Evolutionary conservation across 2,113 vertebrate genomes (phyloP), one percentile per base, ranked within the genome.

Genomic region (Dolichotis patagonum): DNA sequence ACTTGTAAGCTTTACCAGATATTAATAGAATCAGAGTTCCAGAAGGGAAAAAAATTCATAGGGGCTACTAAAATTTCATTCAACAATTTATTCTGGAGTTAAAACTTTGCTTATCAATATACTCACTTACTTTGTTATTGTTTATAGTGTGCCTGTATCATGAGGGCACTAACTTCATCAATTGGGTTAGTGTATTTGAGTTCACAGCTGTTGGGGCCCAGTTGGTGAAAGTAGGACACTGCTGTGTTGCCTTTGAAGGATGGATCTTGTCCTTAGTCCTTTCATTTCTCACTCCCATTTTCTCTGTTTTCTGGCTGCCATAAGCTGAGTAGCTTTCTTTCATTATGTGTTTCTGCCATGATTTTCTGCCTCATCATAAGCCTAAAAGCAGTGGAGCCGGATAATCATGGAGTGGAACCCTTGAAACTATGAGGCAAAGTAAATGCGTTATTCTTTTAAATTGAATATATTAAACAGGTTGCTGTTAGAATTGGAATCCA

Each of bases 41-140:
- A 32, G 52, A 88, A 87, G 41, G 30, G 41, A 58, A 28, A 92
- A 92, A 88, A 65, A 43, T 32, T 49, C 54, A 46, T 8, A 94
- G 54, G 41, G 67, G 93, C 83, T 91, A 63, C 28, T 88, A 85
- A 90, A 85, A 84, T 94, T 81, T 94, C 69, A 67, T 96, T 89
- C 58, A 90, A 2, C 85, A 82, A 69, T 87, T 95, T 60, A 92
- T 92, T 88, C 46, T 96, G 28, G 52, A 85, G 35, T 91, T 85
- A 71, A 78, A 95, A 77, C 30, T 3, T 43, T 80, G 19, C 32
- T 63, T 73, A 14, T 81, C 54, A 73, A 62, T 86, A 54, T 28
- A 46, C 3, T 54, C 4, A 60, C 52, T 93, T 5, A 49, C 52
- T 77, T 30, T 80, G 1, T 92, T 41, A 13, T 88, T 77, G 43